Base-by-base conservation (phyloP, 2,888 invertebrate genomes). In the Monopis laevigella region DNA sequence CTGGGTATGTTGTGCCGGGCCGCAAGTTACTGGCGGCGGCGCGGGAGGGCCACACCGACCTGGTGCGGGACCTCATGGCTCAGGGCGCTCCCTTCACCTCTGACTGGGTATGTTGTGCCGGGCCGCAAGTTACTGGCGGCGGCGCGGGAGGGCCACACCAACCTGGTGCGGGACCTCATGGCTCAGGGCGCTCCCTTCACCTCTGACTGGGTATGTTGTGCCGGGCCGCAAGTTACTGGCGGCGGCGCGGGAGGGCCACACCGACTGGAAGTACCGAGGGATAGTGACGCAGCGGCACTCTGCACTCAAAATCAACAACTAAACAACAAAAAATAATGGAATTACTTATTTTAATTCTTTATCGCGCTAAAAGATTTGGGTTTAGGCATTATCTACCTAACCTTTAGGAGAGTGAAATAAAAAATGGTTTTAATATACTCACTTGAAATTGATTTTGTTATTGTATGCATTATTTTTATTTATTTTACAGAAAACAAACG, bases 41-140 rank as follows among this genome's bases (percentile, higher is more conserved):
- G 29, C 86, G 88, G 50, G 86, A 88, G 49, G 95, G 94, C 1
- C 88, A 93, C 62, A 86, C 90, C 2, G 83, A 85, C 44, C 85
- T 86, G 48, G 92, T 96, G 14, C 84, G 89, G 44, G 83, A 86
- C 32, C 84, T 96, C 44, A 87, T 96, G 84, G 85, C 87, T 18
- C 87, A 88, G 66, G 96, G 96, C 36, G 95, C 96, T 35, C 94
- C 96, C 17, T 95, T 96, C 59, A 91, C 92, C 7, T 89, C 95
- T 29, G 48, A 44, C 43, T 49, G 48, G 43, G 45, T 52, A 46
- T 41, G 50, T 61, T 32, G 94, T 95, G 73, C 77, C 96, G 49
- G 96, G 96, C 11, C 94, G 94, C 54, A 85, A 89, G 43, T 80
- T 96, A 55, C 73, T 96, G 50, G 85, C 88, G 58, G 89, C 89